These are phyloP conservation scores for Drosophila navojoa DNA, from an alignment of 1,140 invertebrate species.

Conservation along the genomic window DNA sequence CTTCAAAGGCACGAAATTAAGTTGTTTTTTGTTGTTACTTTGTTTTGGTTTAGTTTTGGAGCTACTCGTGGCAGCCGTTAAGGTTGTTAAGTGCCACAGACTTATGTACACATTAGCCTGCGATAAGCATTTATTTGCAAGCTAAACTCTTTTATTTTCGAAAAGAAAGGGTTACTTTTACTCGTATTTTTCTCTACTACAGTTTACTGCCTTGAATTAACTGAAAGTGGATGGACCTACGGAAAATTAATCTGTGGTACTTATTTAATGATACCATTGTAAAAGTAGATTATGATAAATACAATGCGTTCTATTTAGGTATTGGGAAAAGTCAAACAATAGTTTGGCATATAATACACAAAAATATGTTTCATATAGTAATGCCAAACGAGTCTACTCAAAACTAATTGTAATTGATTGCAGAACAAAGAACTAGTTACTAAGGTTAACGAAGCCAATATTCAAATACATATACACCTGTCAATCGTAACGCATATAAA, in stretches of 20 bases:
- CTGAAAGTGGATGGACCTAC: background rate
- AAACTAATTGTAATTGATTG: too few relatives aligned
- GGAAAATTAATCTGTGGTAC: background rate
- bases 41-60: conserved; percentile 43
- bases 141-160: conserved; percentile 28
- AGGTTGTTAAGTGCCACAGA: conserved; percentile 64
- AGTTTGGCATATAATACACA: too few relatives aligned
- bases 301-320: too few relatives aligned
- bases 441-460: background rate
- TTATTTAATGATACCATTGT: background rate
- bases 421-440: too few relatives aligned
- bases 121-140: conserved; percentile 68
- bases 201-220: background rate
- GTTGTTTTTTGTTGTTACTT: conserved; percentile 57
- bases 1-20: conserved; percentile 66
- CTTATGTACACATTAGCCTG: conserved; percentile 46
- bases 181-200: background rate
- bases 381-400: too few relatives aligned
- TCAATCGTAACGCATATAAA: conserved; percentile 64
- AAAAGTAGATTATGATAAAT: background rate
- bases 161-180: conserved; percentile 57
- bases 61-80: conserved; percentile 76
- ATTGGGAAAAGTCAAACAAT: too few relatives aligned
- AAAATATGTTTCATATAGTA: too few relatives aligned
- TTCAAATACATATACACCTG: conserved; percentile 38